Percentiles rank a stretch among this genome's conserved stretches.
These are phyloP conservation scores for Leucophora obtusa DNA, from an alignment of 2,888 invertebrate genomes.

Conservation along the genomic window DNA sequence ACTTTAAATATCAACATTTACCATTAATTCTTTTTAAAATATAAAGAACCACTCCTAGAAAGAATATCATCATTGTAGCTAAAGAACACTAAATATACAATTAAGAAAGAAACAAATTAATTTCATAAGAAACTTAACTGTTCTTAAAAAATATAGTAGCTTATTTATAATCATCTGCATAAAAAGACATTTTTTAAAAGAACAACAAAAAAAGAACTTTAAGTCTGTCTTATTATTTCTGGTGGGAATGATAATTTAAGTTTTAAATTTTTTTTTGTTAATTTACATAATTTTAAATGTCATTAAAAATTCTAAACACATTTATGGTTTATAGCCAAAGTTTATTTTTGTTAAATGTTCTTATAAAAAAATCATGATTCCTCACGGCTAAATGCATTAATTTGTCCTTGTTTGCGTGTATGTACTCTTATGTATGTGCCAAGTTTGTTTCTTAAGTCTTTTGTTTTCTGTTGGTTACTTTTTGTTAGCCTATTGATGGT, in stretches of 20 bases:
- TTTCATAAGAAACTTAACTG: not conserved
- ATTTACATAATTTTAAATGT: slow-evolving; percentile 24
- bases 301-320: slow-evolving; percentile 57
- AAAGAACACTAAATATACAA: slow-evolving; percentile 2
- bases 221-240: not conserved
- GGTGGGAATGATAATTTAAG: slow-evolving; percentile 39
- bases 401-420: slow-evolving; percentile 51
- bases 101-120: too few species aligned
- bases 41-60: slow-evolving; percentile 43
- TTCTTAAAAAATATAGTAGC: slow-evolving; percentile 8
- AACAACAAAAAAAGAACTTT: slow-evolving; percentile 7
- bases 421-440: not conserved
- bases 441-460: slow-evolving; percentile 53
- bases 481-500: slow-evolving; percentile 18
- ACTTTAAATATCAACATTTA: slow-evolving; percentile 29
- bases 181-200: slow-evolving; percentile 11
- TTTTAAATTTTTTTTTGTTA: slow-evolving; percentile 14
- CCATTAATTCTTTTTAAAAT: not conserved
- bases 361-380: slow-evolving; percentile 39
- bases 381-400: slow-evolving; percentile 51
- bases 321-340: slow-evolving; percentile 28
- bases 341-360: slow-evolving; percentile 8
- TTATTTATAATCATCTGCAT: not conserved
- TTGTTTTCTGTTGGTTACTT: slow-evolving; percentile 23
- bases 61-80: not conserved